These are phyloP conservation scores for Melinopterus prodromus DNA, from an alignment of 2,888 invertebrate species.

Conservation along the genomic window DNA sequence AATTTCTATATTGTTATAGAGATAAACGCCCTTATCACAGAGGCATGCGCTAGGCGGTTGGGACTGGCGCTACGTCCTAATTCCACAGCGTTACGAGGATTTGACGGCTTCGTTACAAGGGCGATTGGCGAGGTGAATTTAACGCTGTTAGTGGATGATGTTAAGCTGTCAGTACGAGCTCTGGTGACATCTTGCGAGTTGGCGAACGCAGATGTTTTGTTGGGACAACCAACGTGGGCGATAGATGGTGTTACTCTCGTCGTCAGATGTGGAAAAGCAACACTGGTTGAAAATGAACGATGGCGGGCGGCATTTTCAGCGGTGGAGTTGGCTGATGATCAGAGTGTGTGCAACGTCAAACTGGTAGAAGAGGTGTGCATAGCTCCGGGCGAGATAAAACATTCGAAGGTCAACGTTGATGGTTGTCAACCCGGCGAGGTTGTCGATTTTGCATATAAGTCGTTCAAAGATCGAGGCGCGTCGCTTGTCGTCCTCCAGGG, in stretches of 20 bases:
- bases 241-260: slow-evolving; percentile 27
- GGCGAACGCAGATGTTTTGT: slow-evolving; percentile 28
- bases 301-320: slow-evolving; percentile 15
- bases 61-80: slow-evolving; percentile 14
- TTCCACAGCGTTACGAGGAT: slow-evolving; percentile 21
- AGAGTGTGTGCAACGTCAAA: background rate
- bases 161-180: slow-evolving; percentile 26
- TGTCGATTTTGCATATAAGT: too few relatives aligned
- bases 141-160: slow-evolving; percentile 24
- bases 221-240: slow-evolving; percentile 32
- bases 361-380: background rate
- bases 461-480: background rate
- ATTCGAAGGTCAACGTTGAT: slow-evolving; percentile 6
- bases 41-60: slow-evolving; percentile 29
- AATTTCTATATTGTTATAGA: too few relatives aligned
- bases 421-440: background rate
- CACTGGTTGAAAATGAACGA: slow-evolving; percentile 14
- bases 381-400: background rate
- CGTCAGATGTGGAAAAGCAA: slow-evolving; percentile 33
- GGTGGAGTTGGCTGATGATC: slow-evolving; percentile 13
- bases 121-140: slow-evolving; percentile 7
- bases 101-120: slow-evolving; percentile 22
- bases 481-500: background rate
- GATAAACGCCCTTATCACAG: slow-evolving; percentile 25
- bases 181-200: slow-evolving; percentile 28